Evolutionary conservation across 92 coral and sea anemone species (phyloP), one percentile per base, ranked within the genome.

Genomic region (Siderastrea radians): DNA sequence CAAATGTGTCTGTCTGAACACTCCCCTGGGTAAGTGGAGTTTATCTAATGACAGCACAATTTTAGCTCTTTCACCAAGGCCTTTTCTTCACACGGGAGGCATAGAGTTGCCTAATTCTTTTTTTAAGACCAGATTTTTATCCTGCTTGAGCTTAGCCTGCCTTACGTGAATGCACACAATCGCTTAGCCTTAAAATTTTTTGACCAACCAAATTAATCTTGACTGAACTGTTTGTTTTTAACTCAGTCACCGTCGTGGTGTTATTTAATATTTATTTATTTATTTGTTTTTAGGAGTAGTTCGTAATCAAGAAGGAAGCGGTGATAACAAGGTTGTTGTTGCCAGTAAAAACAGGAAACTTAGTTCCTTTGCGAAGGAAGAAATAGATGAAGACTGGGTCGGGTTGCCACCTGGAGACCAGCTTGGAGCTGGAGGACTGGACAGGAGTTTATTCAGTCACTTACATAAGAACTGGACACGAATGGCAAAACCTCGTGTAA

Each of bases 351-450:
- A 74, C 50, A 84, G 54, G 47, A 74, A 51, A 73, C 80, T 78
- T 13, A 7, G 47, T 48, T 55, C 58, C 57, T 71, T 67, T 69
- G 86, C 78, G 6, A 70, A 47, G 17, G 59, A 82, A 59, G 71
- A 80, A 9, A 77, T 80, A 5, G 85, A 83, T 13, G 88, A 88
- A 74, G 77, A 83, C 58, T 80, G 82, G 54, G 71, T 90, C 49
- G 88, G 78, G 14, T 75, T 90, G 38, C 98, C 99, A 2, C 97
- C 92, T 2, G 99, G 99, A 14, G 95, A 95, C 85, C 92, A 92
- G 44, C 78, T 75, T 26, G 99, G 99, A 13, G 94, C 98, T 15
- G 98, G 93, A 44, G 99, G 99, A 1, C 57, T 95, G 55, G 96
- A 97, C 83, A 68, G 94, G 10, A 51, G 54, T 15, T 67, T 97